A percentile compares a stretch with the other conserved stretches of the same genome.
Evolutionary conservation across 1,140 invertebrate species (phyloP).

Genomic region (Trichonephila inaurata): DNA sequence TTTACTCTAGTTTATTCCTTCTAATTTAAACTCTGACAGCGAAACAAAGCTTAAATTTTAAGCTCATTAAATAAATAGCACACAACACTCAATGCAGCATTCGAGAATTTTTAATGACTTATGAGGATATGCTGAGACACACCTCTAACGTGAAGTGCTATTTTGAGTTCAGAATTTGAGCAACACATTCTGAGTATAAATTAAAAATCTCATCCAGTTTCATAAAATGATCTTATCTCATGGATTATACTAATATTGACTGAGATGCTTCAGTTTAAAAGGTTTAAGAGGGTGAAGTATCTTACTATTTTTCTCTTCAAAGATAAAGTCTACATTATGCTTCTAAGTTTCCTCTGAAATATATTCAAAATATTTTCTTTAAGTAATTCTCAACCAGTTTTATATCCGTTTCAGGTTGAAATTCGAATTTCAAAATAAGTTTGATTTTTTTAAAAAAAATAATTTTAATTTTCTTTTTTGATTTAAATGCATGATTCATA

Average conservation of each 20-base stretch:
- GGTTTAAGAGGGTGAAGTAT: not conserved
- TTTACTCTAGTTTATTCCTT: not conserved
- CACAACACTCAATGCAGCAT: not conserved
- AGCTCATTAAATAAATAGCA: conserved; percentile 27
- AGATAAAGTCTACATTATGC: not conserved
- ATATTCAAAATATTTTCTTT: not conserved
- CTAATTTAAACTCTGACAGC: not conserved
- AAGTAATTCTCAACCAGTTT: too few relatives aligned
- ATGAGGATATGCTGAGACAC: not conserved
- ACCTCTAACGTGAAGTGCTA: not conserved
- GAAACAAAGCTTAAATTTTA: conserved; percentile 20
- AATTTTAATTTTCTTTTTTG: too few relatives aligned
- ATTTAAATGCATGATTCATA: too few relatives aligned
- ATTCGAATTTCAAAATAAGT: too few relatives aligned
- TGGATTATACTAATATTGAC: not conserved
- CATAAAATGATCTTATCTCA: not conserved
- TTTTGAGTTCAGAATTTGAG: not conserved
- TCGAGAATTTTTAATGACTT: conserved; percentile 6
- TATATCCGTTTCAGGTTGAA: too few relatives aligned
- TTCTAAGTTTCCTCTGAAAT: not conserved
- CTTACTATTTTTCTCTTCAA: not conserved
- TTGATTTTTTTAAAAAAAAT: too few relatives aligned
- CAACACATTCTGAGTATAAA: not conserved
- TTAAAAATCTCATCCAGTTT: not conserved
- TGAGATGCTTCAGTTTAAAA: not conserved